Evolutionary conservation across 2,113 vertebrate genomes (phyloP).

Genomic region (Nansenia antarctica): DNA sequence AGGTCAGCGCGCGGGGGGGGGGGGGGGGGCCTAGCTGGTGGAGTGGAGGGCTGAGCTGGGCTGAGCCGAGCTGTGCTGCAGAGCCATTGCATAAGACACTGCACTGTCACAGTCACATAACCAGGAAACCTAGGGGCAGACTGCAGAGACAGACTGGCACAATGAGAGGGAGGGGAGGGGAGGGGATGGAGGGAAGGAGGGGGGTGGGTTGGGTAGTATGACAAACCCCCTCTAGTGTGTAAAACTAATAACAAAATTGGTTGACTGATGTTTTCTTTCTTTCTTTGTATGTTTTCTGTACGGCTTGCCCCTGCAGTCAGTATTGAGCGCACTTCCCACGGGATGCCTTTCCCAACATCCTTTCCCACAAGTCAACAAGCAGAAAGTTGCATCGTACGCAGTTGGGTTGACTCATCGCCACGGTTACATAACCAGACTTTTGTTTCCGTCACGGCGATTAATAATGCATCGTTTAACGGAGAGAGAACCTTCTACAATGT

Average conservation of each 20-base stretch:
- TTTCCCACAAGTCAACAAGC: slow-evolving; percentile 17
- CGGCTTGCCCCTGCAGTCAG: no score
- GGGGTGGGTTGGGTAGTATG: no score
- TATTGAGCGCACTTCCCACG: slow-evolving; percentile 4
- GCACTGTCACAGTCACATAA: slow-evolving; percentile 54
- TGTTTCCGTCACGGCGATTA: slow-evolving; percentile 35
- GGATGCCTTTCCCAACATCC: slow-evolving; percentile 31
- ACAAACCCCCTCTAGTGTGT: not conserved
- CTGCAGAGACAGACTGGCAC: slow-evolving; percentile 37
- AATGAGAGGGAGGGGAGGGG: slow-evolving; percentile 1
- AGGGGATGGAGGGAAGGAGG: no score
- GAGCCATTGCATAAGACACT: slow-evolving; percentile 58
- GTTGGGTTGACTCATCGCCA: not conserved
- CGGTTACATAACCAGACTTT: slow-evolving; percentile 48
- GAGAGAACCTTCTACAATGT: not conserved
- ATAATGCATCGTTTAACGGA: slow-evolving; percentile 29
- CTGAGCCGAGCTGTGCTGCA: slow-evolving; percentile 40
- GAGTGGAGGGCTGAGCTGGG: slow-evolving; percentile 2
- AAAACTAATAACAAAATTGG: no score
- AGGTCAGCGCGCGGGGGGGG: slow-evolving; percentile 22
- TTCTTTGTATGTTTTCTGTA: not conserved
- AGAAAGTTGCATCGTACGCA: slow-evolving; percentile 33
- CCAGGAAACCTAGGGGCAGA: slow-evolving; percentile 44
- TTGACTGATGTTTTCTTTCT: not conserved
- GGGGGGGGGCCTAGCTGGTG: no score